Base-by-base conservation (phyloP, 2,113 vertebrate species). In the Pavo muticus region DNA sequence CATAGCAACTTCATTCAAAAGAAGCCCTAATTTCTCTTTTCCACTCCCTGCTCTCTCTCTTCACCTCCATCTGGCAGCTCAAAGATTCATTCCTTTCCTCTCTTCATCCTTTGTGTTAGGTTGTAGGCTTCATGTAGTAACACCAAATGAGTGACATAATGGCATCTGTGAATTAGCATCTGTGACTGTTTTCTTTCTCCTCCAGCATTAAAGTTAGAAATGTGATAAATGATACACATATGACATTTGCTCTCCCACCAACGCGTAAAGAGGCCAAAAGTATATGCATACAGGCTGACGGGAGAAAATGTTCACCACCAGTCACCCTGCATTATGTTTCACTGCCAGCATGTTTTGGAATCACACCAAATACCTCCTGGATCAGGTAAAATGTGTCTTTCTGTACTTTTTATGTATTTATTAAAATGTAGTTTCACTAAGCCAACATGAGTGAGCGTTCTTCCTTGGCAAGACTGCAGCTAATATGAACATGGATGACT, bases 221-320 rank as follows among this genome's bases (percentile, higher is more conserved):
- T 9, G 97, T 98, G 77, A 85, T 96, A 19, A 98, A 98, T 3
- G 96, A 97, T 65, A 98, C 97, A 42, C 97, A 98, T 6, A 97
- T 98, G 96, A 97, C 90, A 23, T 98, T 99, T 95, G 76, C 98
- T 82, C 97, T 99, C 59, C 98, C 98, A 13, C 97, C 97, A 48
- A 98, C 97, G 74, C 97, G 96, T 11, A 98, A 98, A 92, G 98
- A 98, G 86, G 97, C 95, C 91, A 98, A 98, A 87, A 97, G 91
- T 3, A 91, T 98, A 45, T 98, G 98, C 65, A 96, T 98, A 88
- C 97, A 98, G 87, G 97, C 98, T 23, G 78, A 94, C 1, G 97
- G 96, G 3, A 92, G 96, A 47, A 84, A 52, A 18, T 98, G 98
- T 81, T 96, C 97, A 47, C 73, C 97, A 1, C 95, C 94, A 24